Percentiles rank a stretch among this genome's conserved stretches.
These are phyloP conservation scores for Aethes cnicana DNA, from an alignment of 2,888 invertebrate genomes.

Conservation along the genomic window DNA sequence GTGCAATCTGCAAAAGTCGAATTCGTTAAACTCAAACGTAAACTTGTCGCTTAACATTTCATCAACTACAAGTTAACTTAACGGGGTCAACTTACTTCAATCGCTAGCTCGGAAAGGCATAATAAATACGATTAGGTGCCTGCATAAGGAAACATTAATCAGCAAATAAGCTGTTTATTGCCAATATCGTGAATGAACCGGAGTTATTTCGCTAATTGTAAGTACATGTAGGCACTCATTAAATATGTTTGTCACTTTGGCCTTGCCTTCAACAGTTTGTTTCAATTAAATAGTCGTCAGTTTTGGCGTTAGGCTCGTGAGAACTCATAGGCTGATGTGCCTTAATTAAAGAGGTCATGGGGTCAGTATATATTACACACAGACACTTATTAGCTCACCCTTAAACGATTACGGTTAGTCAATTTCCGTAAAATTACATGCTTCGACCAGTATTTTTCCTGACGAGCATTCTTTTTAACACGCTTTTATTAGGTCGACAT, in stretches of 20 bases:
- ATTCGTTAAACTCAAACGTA: too few species aligned
- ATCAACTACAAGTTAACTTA: too few species aligned
- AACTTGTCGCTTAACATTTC: too few species aligned
- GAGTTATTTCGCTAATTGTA: constrained; percentile 15
- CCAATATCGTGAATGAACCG: constrained; percentile 13
- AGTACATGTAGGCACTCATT: constrained; percentile 27
- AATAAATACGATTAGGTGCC: background rate
- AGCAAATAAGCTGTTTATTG: constrained; percentile 2
- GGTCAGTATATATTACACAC: constrained; percentile 28
- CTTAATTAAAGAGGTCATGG: constrained; percentile 19
- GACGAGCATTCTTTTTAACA: too few species aligned
- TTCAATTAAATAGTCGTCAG: constrained; percentile 74
- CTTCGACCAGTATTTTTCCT: too few species aligned
- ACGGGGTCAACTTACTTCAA: too few species aligned
- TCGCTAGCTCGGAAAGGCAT: too few species aligned
- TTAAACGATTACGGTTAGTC: too few species aligned
- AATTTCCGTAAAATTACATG: too few species aligned
- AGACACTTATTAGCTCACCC: too few species aligned
- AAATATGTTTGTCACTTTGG: constrained; percentile 34
- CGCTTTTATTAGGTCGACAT: too few species aligned
- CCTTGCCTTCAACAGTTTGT: constrained; percentile 55
- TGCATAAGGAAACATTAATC: background rate
- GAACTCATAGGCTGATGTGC: constrained; percentile 47
- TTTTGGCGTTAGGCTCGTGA: constrained; percentile 67
- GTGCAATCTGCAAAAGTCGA: too few species aligned